phyloP scores from a whole-genome alignment of 2,888 invertebrate species.

The Agonopterix alstromeriana region DNA sequence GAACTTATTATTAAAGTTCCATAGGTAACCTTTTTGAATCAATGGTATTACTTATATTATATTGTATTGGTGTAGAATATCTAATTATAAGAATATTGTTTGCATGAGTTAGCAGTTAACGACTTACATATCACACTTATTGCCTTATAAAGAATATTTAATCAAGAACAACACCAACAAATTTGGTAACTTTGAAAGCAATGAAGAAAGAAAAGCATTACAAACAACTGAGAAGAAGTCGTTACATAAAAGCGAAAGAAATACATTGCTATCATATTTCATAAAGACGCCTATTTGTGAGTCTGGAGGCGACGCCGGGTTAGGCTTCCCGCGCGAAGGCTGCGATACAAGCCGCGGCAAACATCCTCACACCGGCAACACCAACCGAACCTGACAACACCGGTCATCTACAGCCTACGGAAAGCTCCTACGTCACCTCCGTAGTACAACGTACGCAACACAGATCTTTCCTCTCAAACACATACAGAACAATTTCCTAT shows the following conservation, averaged over 20 bases:
- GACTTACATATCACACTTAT: too few relatives aligned
- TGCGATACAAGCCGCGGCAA: constrained; percentile 23
- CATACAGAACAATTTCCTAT: too few relatives aligned
- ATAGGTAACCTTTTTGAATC: too few relatives aligned
- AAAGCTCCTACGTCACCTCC: background rate
- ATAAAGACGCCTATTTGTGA: constrained; percentile 24
- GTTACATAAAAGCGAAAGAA: constrained; percentile 20
- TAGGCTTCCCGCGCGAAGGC: constrained; percentile 8
- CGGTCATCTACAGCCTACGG: constrained; percentile 10
- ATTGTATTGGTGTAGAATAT: too few relatives aligned
- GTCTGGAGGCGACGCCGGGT: constrained; percentile 20
- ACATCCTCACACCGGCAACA: constrained; percentile 43
- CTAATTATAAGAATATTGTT: too few relatives aligned
- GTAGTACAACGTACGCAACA: too few relatives aligned
- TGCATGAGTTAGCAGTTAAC: too few relatives aligned
- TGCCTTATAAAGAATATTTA: too few relatives aligned
- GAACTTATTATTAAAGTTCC: too few relatives aligned
- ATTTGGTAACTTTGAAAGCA: background rate
- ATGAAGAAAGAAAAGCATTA: background rate
- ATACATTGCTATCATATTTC: constrained; percentile 24
- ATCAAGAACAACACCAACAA: too few relatives aligned
- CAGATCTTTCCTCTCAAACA: too few relatives aligned
- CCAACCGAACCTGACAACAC: constrained; percentile 47
- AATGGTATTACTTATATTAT: too few relatives aligned
- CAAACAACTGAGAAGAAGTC: constrained; percentile 5